phyloP scores from a whole-genome alignment of 2,797 vertebrate genomes.

The Valencia hispanica region DNA sequence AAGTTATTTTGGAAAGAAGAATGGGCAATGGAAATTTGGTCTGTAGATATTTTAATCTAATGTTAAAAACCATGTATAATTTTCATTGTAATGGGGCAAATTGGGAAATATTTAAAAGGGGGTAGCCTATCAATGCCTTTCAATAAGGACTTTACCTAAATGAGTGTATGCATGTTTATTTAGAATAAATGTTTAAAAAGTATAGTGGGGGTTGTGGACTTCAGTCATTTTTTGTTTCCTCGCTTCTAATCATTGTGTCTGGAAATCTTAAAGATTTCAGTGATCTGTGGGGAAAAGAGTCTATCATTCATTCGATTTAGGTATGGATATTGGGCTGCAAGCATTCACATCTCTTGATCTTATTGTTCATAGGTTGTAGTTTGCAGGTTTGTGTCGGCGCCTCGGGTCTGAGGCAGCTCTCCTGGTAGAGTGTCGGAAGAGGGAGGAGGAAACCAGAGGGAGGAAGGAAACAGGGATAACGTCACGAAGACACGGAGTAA shows the following conservation, averaged over 20 bases:
- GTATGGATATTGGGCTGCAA: neutral
- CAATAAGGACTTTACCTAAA: neutral
- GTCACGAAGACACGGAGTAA: constrained; percentile 74
- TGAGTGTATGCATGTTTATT: neutral
- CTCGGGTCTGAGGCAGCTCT: constrained; percentile 52
- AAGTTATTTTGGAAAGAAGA: neutral
- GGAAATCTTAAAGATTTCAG: neutral
- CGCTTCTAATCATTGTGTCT: neutral
- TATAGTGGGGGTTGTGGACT: neutral
- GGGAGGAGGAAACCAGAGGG: constrained; percentile 62
- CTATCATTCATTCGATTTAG: fast-evolving
- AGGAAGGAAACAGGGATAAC: constrained; percentile 74
- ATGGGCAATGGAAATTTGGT: neutral
- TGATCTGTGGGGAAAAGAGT: neutral
- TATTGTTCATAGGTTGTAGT: constrained; percentile 1
- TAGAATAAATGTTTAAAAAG: neutral
- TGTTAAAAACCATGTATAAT: neutral
- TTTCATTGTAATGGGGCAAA: neutral
- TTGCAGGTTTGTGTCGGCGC: constrained; percentile 14
- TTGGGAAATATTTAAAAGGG: neutral
- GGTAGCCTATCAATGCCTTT: too few species aligned
- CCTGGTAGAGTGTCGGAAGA: constrained; percentile 64
- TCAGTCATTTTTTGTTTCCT: neutral
- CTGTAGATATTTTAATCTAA: too few species aligned
- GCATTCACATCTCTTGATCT: neutral